phyloP scores from a whole-genome alignment of 2,113 vertebrate species.

The Salvelinus alpinus region DNA sequence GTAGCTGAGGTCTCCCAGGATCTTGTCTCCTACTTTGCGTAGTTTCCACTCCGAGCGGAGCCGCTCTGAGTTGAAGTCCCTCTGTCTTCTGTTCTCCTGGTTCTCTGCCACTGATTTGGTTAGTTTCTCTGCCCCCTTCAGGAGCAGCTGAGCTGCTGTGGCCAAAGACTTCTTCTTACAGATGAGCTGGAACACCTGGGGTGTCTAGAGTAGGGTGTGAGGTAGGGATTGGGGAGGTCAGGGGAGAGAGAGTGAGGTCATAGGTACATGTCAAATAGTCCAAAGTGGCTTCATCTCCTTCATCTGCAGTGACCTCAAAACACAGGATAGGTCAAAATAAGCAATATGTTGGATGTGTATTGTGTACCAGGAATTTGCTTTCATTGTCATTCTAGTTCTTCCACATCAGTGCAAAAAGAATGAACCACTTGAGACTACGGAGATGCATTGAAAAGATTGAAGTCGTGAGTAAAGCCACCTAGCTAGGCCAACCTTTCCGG shows the following conservation, averaged over 20 bases:
- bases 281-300: neutral
- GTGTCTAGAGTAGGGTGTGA: slow-evolving; percentile 71
- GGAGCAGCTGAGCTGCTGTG: slow-evolving; percentile 88
- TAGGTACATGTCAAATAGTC: neutral
- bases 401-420: too few relatives aligned
- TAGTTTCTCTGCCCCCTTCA: slow-evolving; percentile 93
- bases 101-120: slow-evolving; percentile 91
- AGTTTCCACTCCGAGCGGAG: slow-evolving; percentile 98
- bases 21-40: slow-evolving; percentile 97
- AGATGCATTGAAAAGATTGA: neutral
- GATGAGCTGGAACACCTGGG: slow-evolving; percentile 90
- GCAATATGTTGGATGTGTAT: neutral
- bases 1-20: slow-evolving; percentile 96
- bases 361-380: neutral
- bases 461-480: neutral
- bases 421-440: neutral
- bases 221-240: neutral
- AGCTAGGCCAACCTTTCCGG: slow-evolving; percentile 61
- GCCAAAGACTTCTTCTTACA: slow-evolving; percentile 94
- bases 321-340: neutral
- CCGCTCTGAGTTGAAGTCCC: slow-evolving; percentile 95
- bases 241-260: neutral
- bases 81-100: slow-evolving; percentile 90
- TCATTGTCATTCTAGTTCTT: neutral
- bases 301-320: neutral